Evolutionary conservation across 2,888 invertebrate genomes (phyloP), one percentile per base, ranked within the genome.

Genomic region (Cataglyphis altisquamis): DNA sequence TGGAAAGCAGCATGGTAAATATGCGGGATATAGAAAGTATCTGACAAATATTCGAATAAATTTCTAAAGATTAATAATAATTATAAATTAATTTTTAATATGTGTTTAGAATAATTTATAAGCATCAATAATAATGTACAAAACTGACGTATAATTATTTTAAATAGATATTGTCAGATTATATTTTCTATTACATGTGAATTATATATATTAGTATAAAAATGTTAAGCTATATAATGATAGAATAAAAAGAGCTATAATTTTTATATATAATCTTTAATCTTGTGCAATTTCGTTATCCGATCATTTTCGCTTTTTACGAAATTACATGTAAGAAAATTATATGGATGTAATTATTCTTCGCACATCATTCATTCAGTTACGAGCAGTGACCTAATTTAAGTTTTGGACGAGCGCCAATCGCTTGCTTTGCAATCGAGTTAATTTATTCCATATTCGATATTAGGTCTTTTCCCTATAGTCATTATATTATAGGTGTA

Each of bases 341-440:
- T 55, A 66, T 0, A 48, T 18, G 39, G 12, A 41, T 60, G 45
- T 18, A 45, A 62, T 60, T 60, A 57, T 45, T 72, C 10, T n/a
- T 39, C 45, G 10, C 29, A 55, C n/a, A 29, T 36, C 45, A 41
- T 86, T 60, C 60, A 6, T 1, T 25, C 25, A 21, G 70, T 67
- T 77, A 64, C 67, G 57, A 82, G 63, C 68, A 45, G 12, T 75
- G 86, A 87, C 85, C 85, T 60, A 82, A 84, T 89, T 88, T 67
- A 25, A 10, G 39, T 45, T 66, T 73, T 87, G 87, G 89, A 80
- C 25, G 10, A 25, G 10, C 41, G 82, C 84, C 84, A 87, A 83
- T 86, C 60, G 12, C 41, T 70, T 62, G 48, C 67, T 85, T 86
- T 85, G 66, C 67, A 63, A 86, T 87, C 36, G 6, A n/a, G 63